Percentiles rank a stretch among this genome's conserved stretches.
These are phyloP conservation scores for Orchestia grillus DNA, from an alignment of 1,140 invertebrate species.

Conservation along the genomic window DNA sequence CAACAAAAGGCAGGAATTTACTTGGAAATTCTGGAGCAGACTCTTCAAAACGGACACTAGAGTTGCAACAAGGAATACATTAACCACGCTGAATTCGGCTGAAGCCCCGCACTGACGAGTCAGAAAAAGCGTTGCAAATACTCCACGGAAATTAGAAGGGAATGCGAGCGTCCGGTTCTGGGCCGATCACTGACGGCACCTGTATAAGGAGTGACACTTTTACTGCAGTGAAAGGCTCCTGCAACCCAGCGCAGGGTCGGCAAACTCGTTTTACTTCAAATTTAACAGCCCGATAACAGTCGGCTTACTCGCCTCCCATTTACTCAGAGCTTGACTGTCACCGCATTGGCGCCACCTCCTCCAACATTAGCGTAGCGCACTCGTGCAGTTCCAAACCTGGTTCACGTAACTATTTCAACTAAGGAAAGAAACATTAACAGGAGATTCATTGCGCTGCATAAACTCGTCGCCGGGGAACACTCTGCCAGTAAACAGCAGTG, in stretches of 20 bases:
- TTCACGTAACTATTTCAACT: neutral
- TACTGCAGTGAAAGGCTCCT: conserved; percentile 14
- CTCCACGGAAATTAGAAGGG: neutral
- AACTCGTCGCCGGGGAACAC: neutral
- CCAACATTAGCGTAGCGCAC: neutral
- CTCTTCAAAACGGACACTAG: neutral
- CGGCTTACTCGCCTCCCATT: neutral
- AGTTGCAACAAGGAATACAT: neutral
- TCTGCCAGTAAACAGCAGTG: no score
- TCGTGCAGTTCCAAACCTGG: neutral
- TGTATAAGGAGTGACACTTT: conserved; percentile 35
- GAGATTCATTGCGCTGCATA: neutral
- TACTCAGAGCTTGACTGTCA: neutral
- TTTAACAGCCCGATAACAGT: neutral
- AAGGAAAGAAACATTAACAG: neutral
- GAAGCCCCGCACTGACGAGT: neutral
- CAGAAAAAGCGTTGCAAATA: neutral
- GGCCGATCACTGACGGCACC: neutral
- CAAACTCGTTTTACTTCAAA: neutral
- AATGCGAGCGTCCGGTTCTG: neutral
- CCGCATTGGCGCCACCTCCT: neutral
- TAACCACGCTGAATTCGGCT: neutral
- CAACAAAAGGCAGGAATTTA: neutral
- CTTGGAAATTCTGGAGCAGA: neutral
- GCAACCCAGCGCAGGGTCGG: neutral